Base-by-base conservation (phyloP, 2,888 invertebrate species). In the Noctuana brunneofusca region DNA sequence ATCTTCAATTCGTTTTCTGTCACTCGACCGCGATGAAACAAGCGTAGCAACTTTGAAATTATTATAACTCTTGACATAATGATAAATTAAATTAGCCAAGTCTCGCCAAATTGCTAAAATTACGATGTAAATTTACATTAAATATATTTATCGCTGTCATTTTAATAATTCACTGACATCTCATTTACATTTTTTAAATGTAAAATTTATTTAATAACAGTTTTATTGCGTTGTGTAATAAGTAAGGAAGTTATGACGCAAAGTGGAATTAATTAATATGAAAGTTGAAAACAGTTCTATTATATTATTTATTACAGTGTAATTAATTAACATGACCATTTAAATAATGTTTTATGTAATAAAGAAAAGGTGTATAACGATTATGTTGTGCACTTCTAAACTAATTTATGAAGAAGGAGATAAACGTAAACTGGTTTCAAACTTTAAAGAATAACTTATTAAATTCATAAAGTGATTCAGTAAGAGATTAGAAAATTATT, bases 51-150 rank as follows among this genome's bases (percentile, higher is more conserved):
- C 43, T 50, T 16, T 60, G 22, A 55, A 38, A 41, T 48, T 46
- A 53, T 60, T 63, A 56, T 50, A 63, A 50, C 18, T 54, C 38
- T 56, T 63, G 62, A 56, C 56, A 63, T 20, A 56, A 56, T 48
- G 49, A 50, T 56, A 56, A 56, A 63, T 63, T 63, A 50, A 56
- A 63, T 56, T 56, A 50, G 43, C 38, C 50, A 56, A 63, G 53
- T 38, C 50, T 50, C 41, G 50, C 62, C 55, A 63, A 58, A 63
- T 63, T 50, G 55, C 50, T 56, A 49, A 63, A 63, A 63, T 63
- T 38, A 56, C 56, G 55, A 48, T 56, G 62, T 63, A 49, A 49
- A 55, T 43, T 58, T 63, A 50, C 41, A 63, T 62, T 38, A 55
- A 55, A 55, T 55, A 52, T 58, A 62, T 55, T 62, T 62, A 56